These are phyloP conservation scores for Pristionchus japonicus DNA, from an alignment of 2,888 invertebrate genomes.

Conservation along the genomic window DNA sequence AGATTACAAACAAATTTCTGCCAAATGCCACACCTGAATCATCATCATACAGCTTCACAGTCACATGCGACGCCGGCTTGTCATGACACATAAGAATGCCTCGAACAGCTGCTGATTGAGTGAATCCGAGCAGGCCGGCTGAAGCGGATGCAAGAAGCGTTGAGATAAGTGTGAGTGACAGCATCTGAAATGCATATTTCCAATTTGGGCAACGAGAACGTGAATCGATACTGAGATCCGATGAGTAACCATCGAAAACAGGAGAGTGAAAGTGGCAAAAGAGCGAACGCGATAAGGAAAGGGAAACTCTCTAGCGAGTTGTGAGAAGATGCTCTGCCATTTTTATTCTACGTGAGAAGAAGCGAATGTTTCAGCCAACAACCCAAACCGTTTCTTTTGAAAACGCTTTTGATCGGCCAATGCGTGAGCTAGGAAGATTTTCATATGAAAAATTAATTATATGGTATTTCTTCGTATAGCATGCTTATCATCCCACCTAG, in stretches of 20 bases:
- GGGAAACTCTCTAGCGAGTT: neutral
- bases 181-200: neutral
- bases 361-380: neutral
- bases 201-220: neutral
- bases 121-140: conserved; percentile 53
- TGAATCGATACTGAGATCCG: neutral
- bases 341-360: neutral
- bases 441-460: no score
- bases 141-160: neutral
- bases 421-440: no score
- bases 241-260: neutral
- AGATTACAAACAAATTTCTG: no score
- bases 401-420: no score
- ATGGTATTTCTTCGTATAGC: no score
- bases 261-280: neutral
- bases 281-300: neutral
- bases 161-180: neutral
- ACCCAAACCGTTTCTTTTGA: no score
- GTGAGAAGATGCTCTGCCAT: neutral
- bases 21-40: neutral
- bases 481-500: no score
- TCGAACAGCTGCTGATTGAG: conserved; percentile 58
- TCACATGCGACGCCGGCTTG: conserved; percentile 33
- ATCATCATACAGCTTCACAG: conserved; percentile 40
- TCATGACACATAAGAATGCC: conserved; percentile 37